These are phyloP conservation scores for Lithodes maja DNA, from an alignment of 2,888 invertebrate species.

Conservation along the genomic window DNA sequence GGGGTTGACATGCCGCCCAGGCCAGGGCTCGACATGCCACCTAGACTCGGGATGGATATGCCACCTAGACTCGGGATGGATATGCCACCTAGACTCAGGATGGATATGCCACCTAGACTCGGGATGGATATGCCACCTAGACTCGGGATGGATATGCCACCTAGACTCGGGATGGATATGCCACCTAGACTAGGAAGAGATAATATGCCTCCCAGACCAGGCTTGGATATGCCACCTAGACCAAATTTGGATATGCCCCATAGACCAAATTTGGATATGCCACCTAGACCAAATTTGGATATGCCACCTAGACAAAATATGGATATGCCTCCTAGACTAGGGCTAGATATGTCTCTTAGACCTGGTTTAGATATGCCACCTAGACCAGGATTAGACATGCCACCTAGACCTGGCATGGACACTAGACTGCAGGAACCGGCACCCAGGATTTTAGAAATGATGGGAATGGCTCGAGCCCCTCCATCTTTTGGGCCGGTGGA, in stretches of 20 bases:
- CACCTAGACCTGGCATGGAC: background rate
- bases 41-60: background rate
- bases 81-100: background rate
- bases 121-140: background rate
- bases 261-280: background rate
- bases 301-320: background rate
- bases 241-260: background rate
- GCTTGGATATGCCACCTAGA: background rate
- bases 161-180: slow-evolving; percentile 9
- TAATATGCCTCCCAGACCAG: too few relatives aligned
- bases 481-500: slow-evolving; percentile 59
- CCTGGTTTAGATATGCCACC: background rate
- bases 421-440: slow-evolving; percentile 53
- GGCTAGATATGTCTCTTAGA: background rate
- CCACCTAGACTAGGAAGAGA: slow-evolving; percentile 22
- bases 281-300: background rate
- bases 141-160: background rate
- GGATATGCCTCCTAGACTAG: background rate
- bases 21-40: background rate
- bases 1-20: background rate
- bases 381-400: background rate
- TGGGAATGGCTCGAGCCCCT: slow-evolving; percentile 52
- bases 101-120: background rate
- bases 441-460: slow-evolving; percentile 55
- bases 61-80: background rate